Evolutionary conservation across 2,888 invertebrate genomes (phyloP).

Genomic region (Deilephila elpenor): DNA sequence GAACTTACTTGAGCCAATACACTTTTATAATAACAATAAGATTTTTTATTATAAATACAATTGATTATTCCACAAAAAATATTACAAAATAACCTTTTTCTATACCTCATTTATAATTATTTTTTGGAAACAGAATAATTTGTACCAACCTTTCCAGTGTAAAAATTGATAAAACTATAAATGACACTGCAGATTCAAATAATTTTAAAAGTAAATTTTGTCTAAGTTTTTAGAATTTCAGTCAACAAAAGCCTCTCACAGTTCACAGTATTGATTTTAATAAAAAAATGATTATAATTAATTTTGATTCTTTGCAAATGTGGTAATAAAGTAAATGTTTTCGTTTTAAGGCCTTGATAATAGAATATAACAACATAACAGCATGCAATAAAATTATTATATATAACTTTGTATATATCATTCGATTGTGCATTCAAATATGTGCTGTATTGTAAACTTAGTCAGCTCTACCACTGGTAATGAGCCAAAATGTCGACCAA

Average conservation of each 20-base stretch:
- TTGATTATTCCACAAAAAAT: neutral
- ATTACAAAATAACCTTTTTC: neutral
- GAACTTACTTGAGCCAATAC: slow-evolving; percentile 3
- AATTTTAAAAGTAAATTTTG: slow-evolving; percentile 28
- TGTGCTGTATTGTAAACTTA: slow-evolving; percentile 59
- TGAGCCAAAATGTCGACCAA: slow-evolving; percentile 34
- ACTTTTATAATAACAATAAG: neutral
- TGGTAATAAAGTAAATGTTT: slow-evolving; percentile 52
- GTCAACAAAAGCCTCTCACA: slow-evolving; percentile 59
- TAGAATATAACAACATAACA: slow-evolving; percentile 80
- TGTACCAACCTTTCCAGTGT: neutral
- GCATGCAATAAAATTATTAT: slow-evolving; percentile 78
- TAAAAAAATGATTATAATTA: neutral
- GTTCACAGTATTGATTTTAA: slow-evolving; percentile 10
- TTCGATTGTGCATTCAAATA: slow-evolving; percentile 70
- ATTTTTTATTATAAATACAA: neutral
- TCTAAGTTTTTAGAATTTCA: slow-evolving; percentile 47
- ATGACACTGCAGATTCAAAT: slow-evolving; percentile 41
- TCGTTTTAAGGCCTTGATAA: slow-evolving; percentile 46
- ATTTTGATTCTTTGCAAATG: neutral
- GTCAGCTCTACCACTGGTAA: slow-evolving; percentile 55
- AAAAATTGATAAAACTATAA: slow-evolving; percentile 30
- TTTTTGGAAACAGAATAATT: neutral
- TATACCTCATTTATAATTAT: neutral
- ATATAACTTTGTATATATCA: slow-evolving; percentile 67